phyloP scores from a whole-genome alignment of 2,113 vertebrate species.

The Petrocephalus zakoni region DNA sequence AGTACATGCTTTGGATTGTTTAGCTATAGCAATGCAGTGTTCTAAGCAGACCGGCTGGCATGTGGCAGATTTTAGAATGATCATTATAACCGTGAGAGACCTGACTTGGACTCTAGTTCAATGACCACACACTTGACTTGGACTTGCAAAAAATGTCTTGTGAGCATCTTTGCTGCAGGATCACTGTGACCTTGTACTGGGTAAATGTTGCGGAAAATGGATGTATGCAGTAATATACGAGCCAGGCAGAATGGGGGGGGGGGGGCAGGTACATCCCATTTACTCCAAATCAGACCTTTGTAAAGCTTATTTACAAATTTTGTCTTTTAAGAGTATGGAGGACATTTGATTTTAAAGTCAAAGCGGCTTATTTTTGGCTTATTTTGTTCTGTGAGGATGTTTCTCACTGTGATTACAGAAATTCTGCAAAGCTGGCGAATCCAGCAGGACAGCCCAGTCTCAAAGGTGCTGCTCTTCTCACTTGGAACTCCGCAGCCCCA shows the following conservation, averaged over 20 bases:
- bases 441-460: slow-evolving; percentile 81
- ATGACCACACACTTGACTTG: too few species aligned
- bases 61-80: neutral
- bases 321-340: neutral
- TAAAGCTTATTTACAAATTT: neutral
- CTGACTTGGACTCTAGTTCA: neutral
- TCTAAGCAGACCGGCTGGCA: neutral
- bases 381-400: slow-evolving; percentile 3
- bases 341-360: neutral
- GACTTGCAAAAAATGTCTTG: neutral
- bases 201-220: neutral
- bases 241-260: neutral
- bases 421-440: slow-evolving; percentile 77
- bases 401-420: slow-evolving; percentile 42
- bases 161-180: neutral
- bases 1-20: neutral
- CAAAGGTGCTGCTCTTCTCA: slow-evolving; percentile 73
- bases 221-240: neutral
- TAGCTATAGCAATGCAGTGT: neutral
- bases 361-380: neutral
- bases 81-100: neutral
- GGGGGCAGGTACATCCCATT: neutral
- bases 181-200: neutral
- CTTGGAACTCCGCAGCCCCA: slow-evolving; percentile 36
- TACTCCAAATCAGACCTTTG: neutral